A percentile compares a stretch with the other conserved stretches of the same genome.
phyloP scores from a whole-genome alignment of 1,140 invertebrate species.

The Pseudomyrmex concolor region DNA sequence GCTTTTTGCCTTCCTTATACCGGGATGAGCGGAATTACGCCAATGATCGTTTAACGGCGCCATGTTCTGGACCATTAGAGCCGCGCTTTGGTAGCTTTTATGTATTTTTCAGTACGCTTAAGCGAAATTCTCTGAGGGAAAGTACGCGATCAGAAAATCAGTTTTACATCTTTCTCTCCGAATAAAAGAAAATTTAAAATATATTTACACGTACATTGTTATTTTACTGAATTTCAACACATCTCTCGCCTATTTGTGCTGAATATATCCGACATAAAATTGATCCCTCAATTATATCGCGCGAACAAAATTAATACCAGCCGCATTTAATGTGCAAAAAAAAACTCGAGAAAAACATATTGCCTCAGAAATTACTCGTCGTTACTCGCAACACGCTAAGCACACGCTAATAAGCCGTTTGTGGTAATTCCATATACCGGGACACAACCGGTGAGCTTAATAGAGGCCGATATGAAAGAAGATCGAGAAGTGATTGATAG shows the following conservation, averaged over 20 bases:
- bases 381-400: slow-evolving; percentile 5
- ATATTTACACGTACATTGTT: neutral
- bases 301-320: neutral
- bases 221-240: neutral
- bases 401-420: slow-evolving; percentile 29
- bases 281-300: slow-evolving; percentile 2
- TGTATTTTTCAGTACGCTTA: neutral
- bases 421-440: slow-evolving; percentile 13
- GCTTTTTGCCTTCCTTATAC: slow-evolving; percentile 40
- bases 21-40: slow-evolving; percentile 19
- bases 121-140: slow-evolving; percentile 6
- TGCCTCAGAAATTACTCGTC: no score
- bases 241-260: neutral
- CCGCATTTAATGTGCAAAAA: neutral
- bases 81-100: slow-evolving; percentile 3
- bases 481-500: slow-evolving; percentile 57
- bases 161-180: neutral
- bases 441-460: slow-evolving; percentile 19
- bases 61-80: slow-evolving; percentile 42
- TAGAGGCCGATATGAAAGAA: slow-evolving; percentile 41
- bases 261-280: neutral
- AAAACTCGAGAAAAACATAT: no score
- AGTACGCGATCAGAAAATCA: neutral
- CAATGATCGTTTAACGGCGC: slow-evolving; percentile 48
- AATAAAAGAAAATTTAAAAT: neutral